These are phyloP conservation scores for Halesus radiatus DNA, from an alignment of 1,140 invertebrate genomes.

Conservation along the genomic window DNA sequence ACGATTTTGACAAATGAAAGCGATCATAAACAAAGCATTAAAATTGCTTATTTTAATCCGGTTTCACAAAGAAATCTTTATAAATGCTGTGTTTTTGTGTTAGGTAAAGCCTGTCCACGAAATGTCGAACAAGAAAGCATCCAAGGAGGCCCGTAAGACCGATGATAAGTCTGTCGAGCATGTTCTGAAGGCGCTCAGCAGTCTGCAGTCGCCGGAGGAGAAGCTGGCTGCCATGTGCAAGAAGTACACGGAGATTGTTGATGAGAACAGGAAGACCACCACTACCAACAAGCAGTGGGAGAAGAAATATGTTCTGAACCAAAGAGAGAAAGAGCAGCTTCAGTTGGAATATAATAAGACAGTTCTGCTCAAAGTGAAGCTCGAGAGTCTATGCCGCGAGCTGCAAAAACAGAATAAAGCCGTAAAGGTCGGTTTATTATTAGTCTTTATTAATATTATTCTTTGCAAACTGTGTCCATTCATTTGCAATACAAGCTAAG, in stretches of 20 bases:
- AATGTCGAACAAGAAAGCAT: conserved; percentile 44
- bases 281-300: conserved; percentile 77
- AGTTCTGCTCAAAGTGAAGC: conserved; percentile 82
- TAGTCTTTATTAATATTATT: conserved; percentile 9
- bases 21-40: neutral
- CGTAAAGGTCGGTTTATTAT: conserved; percentile 75
- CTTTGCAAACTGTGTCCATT: too few relatives aligned
- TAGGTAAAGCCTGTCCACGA: conserved; percentile 47
- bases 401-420: conserved; percentile 92
- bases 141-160: conserved; percentile 69
- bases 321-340: conserved; percentile 86
- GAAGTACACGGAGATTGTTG: conserved; percentile 84
- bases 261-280: conserved; percentile 81
- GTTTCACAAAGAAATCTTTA: neutral
- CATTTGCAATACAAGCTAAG: too few relatives aligned
- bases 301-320: conserved; percentile 74
- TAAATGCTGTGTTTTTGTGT: neutral
- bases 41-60: neutral
- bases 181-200: conserved; percentile 80
- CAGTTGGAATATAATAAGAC: conserved; percentile 88
- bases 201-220: conserved; percentile 79
- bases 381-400: conserved; percentile 91
- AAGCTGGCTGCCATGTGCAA: conserved; percentile 82
- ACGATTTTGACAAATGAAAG: too few relatives aligned
- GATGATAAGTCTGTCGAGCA: conserved; percentile 77